A percentile compares a stretch with the other conserved stretches of the same genome.
phyloP scores from a whole-genome alignment of 2,888 invertebrate species.

The Standfussiana lucernea region DNA sequence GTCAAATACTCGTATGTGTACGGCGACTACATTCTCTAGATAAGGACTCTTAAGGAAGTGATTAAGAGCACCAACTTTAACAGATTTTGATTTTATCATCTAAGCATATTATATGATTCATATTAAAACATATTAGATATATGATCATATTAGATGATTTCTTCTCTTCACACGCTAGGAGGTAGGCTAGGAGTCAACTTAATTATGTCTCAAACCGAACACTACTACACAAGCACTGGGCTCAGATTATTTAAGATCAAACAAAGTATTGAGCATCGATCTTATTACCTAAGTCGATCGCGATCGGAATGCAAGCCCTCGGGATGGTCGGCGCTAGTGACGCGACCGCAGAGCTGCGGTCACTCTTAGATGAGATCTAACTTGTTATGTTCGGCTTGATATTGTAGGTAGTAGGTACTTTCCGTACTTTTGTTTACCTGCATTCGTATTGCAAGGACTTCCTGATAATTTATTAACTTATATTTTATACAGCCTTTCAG shows the following conservation, averaged over 20 bases:
- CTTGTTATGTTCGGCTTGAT: neutral
- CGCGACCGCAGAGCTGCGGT: constrained; percentile 7
- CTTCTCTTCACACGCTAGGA: no score
- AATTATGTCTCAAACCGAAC: neutral
- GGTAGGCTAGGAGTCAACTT: no score
- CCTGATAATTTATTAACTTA: neutral
- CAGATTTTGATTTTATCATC: no score
- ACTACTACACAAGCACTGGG: neutral
- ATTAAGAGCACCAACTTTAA: neutral
- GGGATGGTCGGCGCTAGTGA: neutral
- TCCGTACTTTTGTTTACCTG: neutral
- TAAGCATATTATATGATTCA: no score
- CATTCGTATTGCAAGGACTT: neutral
- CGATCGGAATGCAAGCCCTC: constrained; percentile 13
- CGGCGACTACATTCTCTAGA: constrained; percentile 3
- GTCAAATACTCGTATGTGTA: neutral
- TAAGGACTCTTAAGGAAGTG: neutral
- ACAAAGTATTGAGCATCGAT: constrained; percentile 6
- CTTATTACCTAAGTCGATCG: constrained; percentile 18
- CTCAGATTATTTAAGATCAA: constrained; percentile 2
- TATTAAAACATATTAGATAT: no score
- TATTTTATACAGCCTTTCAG: no score
- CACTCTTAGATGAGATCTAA: neutral
- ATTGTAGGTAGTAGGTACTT: no score
- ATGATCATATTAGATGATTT: neutral